Evolutionary conservation across 2,113 vertebrate species (phyloP).

Genomic region (Neolamprologus modestus): DNA sequence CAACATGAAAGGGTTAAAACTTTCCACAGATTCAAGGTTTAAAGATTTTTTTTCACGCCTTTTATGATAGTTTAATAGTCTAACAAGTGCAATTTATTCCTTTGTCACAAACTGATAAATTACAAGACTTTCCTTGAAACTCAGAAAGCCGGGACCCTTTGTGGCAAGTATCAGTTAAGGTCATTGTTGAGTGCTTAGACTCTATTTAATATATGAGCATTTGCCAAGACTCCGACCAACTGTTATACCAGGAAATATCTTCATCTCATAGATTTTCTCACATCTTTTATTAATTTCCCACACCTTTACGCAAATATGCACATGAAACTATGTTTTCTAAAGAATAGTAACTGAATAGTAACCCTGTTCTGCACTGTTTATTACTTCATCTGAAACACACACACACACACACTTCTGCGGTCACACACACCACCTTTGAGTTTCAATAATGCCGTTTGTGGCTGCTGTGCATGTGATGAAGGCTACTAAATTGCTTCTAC

Average conservation of each 20-base stretch:
- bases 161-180: background rate
- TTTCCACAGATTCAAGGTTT: background rate
- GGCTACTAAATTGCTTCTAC: background rate
- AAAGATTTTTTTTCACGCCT: background rate
- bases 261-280: background rate
- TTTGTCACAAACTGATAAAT: background rate
- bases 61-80: background rate
- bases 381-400: background rate
- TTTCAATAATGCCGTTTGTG: background rate
- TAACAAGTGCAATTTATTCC: background rate
- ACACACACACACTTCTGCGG: background rate
- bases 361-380: background rate
- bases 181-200: background rate
- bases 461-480: background rate
- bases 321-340: background rate
- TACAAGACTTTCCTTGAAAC: background rate
- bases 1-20: background rate
- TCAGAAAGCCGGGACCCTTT: background rate
- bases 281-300: background rate
- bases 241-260: background rate
- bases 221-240: background rate
- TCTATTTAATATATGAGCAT: background rate
- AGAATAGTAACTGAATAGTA: background rate
- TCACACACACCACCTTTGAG: background rate
- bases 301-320: background rate